Base-by-base conservation (phyloP, 2,888 invertebrate genomes). In the Sussaba pulchella region DNA sequence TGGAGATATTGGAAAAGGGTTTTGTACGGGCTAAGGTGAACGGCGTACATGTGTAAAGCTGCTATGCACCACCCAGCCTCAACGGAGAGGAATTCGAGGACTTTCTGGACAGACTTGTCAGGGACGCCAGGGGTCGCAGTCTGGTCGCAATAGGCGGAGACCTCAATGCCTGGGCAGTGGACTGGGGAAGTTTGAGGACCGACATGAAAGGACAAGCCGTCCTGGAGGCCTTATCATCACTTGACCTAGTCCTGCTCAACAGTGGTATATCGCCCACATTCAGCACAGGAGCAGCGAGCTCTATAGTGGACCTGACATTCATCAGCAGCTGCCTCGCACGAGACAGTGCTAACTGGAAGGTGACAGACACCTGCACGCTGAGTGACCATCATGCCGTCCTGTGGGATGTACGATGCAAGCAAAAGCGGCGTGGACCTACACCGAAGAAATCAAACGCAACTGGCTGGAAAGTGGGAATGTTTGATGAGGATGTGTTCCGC, bases 161-260 rank as follows among this genome's bases (percentile, higher is more conserved):
- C 26, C 76, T 82, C 21, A 83, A 83, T 21, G 82, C 83, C 39
- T 85, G 83, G 81, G 84, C 82, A 19, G 54, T 64, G 4, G 83
- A 84, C 14, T 83, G 85, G 87, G 82, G 85, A 6, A 83, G 83
- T 69, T 79, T 75, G 2, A 54, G 57, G 66, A 85, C 85, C 0
- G 82, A 81, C 36, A 24, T 41, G 14, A 59, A 84, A 41, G 85
- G 85, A 0, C 54, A 74, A 59, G 54, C 69, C 0, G 78, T 85
- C 1, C 41, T 84, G 8, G 81, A 86, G 10, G 78, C 71, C 8
- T 9, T 77, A n/a, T 76, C 83, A 14, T 31, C 31, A n/a, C 21
- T 81, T 14, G 66, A 85, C 12, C 0, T 85, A 14, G 75, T 57
- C 9, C 43, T 83, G 57, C 52, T 82, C 9, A 83, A 85, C 17